phyloP scores from a whole-genome alignment of 2,888 invertebrate genomes.

The Xylota sylvarum region DNA sequence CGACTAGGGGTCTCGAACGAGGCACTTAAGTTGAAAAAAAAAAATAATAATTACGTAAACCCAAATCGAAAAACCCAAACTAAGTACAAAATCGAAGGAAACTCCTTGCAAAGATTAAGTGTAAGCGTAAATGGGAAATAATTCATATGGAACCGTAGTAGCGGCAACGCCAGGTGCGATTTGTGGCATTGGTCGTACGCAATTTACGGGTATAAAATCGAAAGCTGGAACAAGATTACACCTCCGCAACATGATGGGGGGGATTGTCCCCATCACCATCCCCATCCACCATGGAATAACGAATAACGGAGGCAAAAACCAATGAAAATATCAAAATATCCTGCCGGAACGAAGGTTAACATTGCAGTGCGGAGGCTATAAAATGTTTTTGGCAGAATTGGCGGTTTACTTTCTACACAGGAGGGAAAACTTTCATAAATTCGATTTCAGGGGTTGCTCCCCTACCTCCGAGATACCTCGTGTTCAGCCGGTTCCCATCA shows the following conservation, averaged over 20 bases:
- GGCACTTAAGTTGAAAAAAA: background rate
- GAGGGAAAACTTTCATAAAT: constrained; percentile 60
- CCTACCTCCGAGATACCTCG: too few relatives aligned
- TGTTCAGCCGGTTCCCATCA: background rate
- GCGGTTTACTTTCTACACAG: constrained; percentile 42
- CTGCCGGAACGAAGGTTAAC: constrained; percentile 27
- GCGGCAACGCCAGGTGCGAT: constrained; percentile 45
- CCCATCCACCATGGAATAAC: too few relatives aligned
- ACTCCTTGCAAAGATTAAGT: constrained; percentile 60
- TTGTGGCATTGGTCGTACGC: constrained; percentile 48
- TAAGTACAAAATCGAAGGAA: constrained; percentile 43
- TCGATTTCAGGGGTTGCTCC: constrained; percentile 35
- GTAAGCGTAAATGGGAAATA: constrained; percentile 64
- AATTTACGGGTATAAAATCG: constrained; percentile 32
- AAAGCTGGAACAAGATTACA: constrained; percentile 40
- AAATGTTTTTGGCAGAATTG: constrained; percentile 49
- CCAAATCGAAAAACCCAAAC: constrained; percentile 18
- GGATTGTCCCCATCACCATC: background rate
- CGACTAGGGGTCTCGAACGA: constrained; percentile 4
- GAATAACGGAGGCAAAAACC: constrained; percentile 22
- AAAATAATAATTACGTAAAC: background rate
- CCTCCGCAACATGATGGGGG: constrained; percentile 33
- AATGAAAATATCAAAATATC: constrained; percentile 54
- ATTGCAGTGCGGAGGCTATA: constrained; percentile 26
- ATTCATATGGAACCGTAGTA: constrained; percentile 57